Conservation (phyloP, 2,797 vertebrate genomes). For the Channa striata region DNA sequence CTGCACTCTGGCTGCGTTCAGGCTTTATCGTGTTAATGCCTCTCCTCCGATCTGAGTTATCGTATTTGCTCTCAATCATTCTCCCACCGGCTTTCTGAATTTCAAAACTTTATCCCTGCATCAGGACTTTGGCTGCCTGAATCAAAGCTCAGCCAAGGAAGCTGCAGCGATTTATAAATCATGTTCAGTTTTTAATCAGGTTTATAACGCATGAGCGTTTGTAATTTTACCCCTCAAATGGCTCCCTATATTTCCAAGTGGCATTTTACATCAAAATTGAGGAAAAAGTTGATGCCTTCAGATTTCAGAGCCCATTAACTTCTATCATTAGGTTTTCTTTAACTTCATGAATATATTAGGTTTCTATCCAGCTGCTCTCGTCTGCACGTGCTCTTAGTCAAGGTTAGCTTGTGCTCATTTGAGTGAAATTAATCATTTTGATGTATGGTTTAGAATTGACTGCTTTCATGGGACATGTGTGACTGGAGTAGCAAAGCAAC, state of each 20-base stretch:
- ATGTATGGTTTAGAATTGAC: conserved; percentile 98
- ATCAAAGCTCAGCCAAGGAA: conserved; percentile 71
- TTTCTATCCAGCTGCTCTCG: conserved; percentile 85
- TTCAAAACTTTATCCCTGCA: conserved; percentile 82
- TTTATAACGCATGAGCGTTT: conserved; percentile 78
- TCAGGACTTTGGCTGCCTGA: conserved; percentile 75
- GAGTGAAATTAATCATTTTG: conserved; percentile 99
- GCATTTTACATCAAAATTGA: conserved; percentile 70
- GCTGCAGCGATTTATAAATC: conserved; percentile 76
- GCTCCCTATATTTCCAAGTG: conserved; percentile 61
- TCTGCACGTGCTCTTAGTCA: conserved; percentile 87
- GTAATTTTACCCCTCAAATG: conserved; percentile 75
- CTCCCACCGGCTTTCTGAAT: conserved; percentile 68
- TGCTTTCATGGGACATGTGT: conserved; percentile 93
- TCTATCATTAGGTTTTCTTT: conserved; percentile 80
- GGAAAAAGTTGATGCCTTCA: conserved; percentile 77
- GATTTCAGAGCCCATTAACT: conserved; percentile 82
- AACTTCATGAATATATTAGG: conserved; percentile 93
- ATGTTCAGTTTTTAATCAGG: conserved; percentile 78
- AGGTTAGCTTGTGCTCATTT: conserved; percentile 98
- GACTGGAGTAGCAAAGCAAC: conserved; percentile 99
- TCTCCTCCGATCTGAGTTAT: conserved; percentile 80
- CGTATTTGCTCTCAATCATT: conserved; percentile 79
- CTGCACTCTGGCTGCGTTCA: conserved; percentile 67
- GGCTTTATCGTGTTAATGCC: conserved; percentile 78